These are phyloP conservation scores for Himalopsyche kuldschensis DNA, from an alignment of 2,888 invertebrate species.

Conservation along the genomic window DNA sequence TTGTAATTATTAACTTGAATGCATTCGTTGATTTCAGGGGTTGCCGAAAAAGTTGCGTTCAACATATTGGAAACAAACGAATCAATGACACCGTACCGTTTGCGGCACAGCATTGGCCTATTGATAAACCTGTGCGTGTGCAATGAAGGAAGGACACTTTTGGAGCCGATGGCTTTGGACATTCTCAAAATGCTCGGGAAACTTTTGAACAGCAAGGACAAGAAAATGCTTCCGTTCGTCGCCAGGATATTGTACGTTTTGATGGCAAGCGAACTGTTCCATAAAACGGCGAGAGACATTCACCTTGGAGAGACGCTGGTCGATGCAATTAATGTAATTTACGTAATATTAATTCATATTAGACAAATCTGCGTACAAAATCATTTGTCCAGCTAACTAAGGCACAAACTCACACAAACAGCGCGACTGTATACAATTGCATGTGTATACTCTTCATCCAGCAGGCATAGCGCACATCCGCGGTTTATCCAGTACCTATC, in stretches of 20 bases:
- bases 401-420: no score
- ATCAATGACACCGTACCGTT: slow-evolving; percentile 56
- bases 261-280: slow-evolving; percentile 53
- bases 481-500: no score
- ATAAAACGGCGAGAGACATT: slow-evolving; percentile 55
- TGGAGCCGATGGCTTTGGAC: slow-evolving; percentile 40
- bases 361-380: no score
- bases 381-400: no score
- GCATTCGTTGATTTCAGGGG: slow-evolving; percentile 43
- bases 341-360: no score
- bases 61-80: slow-evolving; percentile 53
- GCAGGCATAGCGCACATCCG: no score
- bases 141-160: slow-evolving; percentile 50
- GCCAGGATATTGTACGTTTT: slow-evolving; percentile 49
- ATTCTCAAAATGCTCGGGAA: slow-evolving; percentile 43
- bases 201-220: slow-evolving; percentile 43
- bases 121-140: slow-evolving; percentile 70
- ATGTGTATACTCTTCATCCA: no score
- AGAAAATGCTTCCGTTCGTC: slow-evolving; percentile 44
- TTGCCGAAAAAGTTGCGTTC: slow-evolving; percentile 63
- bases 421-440: no score
- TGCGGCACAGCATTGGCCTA: slow-evolving; percentile 68
- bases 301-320: slow-evolving; percentile 44
- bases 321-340: slow-evolving; percentile 26
- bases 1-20: no score